Percentiles rank a stretch among this genome's conserved stretches.
Conservation (phyloP, 2,888 invertebrate genomes). For the Lysandra coridon region DNA sequence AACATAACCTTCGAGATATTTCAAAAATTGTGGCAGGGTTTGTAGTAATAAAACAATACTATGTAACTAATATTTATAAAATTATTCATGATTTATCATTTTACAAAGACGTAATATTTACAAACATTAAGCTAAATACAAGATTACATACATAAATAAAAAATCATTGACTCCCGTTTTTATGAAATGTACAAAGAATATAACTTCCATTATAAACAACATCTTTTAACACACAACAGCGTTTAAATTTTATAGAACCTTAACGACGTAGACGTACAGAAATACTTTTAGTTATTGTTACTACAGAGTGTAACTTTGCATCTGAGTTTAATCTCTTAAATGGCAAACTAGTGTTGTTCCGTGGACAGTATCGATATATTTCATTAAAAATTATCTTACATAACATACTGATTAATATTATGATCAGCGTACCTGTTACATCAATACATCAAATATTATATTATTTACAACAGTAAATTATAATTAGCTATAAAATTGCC, state of each 20-base stretch:
- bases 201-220: slow-evolving; percentile 23
- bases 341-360: slow-evolving; percentile 24
- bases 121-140: slow-evolving; percentile 76
- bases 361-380: slow-evolving; percentile 21
- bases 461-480: slow-evolving; percentile 68
- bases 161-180: slow-evolving; percentile 75
- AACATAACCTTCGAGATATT: background rate
- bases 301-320: background rate
- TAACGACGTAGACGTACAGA: slow-evolving; percentile 30
- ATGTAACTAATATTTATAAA: slow-evolving; percentile 78
- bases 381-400: slow-evolving; percentile 38
- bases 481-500: slow-evolving; percentile 58
- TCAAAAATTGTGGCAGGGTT: background rate
- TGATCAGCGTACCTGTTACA: slow-evolving; percentile 40
- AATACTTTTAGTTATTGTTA: background rate
- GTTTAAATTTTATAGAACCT: slow-evolving; percentile 31
- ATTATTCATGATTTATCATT: slow-evolving; percentile 80
- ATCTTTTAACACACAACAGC: slow-evolving; percentile 30
- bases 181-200: slow-evolving; percentile 62
- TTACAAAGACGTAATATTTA: slow-evolving; percentile 79
- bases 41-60: slow-evolving; percentile 65
- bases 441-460: slow-evolving; percentile 37
- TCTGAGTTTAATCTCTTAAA: slow-evolving; percentile 14
- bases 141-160: slow-evolving; percentile 76
- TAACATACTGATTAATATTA: slow-evolving; percentile 53